Evolutionary conservation across 1,140 invertebrate genomes (phyloP), one percentile per base, ranked within the genome.

Genomic region (Cotesia glomerata): DNA sequence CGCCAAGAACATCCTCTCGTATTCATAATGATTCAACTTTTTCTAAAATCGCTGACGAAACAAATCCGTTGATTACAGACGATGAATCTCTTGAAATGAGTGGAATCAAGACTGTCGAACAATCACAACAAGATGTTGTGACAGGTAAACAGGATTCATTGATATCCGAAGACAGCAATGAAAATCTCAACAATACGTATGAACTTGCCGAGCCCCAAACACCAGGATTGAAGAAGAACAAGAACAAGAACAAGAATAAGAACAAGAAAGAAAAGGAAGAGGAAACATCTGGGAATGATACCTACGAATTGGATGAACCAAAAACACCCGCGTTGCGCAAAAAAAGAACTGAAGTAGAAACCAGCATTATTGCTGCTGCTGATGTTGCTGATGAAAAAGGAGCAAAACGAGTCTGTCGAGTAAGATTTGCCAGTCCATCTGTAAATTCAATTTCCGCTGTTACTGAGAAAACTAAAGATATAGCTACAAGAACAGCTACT

Each of bases 251-350:
- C n/a, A n/a, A n/a, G n/a, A n/a, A n/a, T n/a, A 49, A 49, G n/a
- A 36, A 67, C 63, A 26, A 26, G 26, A 26, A 26, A 3, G 2
- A 26, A 26, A 3, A 26, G 3, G 26, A 26, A 26, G 35, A 49
- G n/a, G 26, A 67, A 70, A 62, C 5, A 13, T 39, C 51, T 13
- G 13, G 45, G 14, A 62, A 74, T 35, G 71, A 67, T 4, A 72
- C 71, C 5, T 84, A 82, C 45, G 82, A 84, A 74, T 16, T 84
- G 39, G 63, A 73, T 0, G 73, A 80, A 58, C 78, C 82, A 14
- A 75, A 81, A 63, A 82, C 75, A 61, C 71, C 77, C 45, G 71
- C 4, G 52, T 70, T 80, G 9, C 34, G 34, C 62, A 75, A 63
- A 5, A 72, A 74, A 64, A 36, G 39, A 51, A 73, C 9, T 66